These are phyloP conservation scores for Centrocercus urophasianus DNA, from an alignment of 2,113 vertebrate genomes.

Conservation along the genomic window DNA sequence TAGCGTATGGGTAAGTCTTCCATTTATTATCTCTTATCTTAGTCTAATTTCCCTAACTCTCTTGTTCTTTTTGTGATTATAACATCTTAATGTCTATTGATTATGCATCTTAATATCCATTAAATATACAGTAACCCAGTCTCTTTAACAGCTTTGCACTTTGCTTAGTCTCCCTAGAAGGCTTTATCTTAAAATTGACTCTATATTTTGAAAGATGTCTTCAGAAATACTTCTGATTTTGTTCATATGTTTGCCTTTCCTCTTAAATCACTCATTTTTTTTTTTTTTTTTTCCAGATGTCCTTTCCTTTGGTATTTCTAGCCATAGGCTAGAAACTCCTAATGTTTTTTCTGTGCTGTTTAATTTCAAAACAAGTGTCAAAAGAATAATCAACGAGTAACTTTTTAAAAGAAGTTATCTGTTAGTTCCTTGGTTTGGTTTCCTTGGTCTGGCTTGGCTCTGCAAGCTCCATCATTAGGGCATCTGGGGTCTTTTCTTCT, in stretches of 20 bases:
- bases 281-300: not conserved
- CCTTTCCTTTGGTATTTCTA: not conserved
- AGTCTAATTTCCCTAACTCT: too few relatives aligned
- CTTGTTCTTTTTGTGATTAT: too few relatives aligned
- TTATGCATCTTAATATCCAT: too few relatives aligned
- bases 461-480: not conserved
- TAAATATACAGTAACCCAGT: not conserved
- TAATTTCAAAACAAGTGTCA: not conserved
- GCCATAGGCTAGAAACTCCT: not conserved
- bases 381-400: not conserved
- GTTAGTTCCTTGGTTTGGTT: not conserved
- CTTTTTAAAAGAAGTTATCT: not conserved
- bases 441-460: not conserved
- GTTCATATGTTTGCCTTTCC: not conserved
- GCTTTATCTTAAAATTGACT: not conserved
- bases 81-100: too few relatives aligned
- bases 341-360: not conserved
- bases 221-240: fast-evolving
- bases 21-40: too few relatives aligned
- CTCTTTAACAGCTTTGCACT: not conserved
- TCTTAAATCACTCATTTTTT: not conserved
- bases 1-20: too few relatives aligned
- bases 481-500: not conserved
- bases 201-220: not conserved
- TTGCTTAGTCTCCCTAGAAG: not conserved